Base-by-base conservation (phyloP, 2,888 invertebrate genomes). In the Iselma pallidipennis region DNA sequence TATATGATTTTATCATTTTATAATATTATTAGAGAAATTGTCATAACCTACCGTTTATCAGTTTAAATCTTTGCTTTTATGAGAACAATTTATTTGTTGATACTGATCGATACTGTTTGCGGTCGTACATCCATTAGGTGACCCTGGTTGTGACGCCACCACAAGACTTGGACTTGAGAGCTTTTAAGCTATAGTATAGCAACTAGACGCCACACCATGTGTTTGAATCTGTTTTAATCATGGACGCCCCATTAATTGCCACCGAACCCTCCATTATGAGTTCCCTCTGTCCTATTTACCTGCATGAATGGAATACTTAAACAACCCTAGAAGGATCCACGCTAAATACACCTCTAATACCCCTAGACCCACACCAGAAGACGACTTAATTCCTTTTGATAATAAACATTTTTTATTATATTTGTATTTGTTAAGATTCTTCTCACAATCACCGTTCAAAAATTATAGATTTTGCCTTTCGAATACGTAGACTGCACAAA, bases 51-150 rank as follows among this genome's bases (percentile, higher is more conserved):
- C 14, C 21, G 53, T 31, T 54, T 59, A 45, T 45, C 23, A 1
- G 31, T 16, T 55, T 55, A 50, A 55, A 55, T 59, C 55, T 23
- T 23, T 12, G 5, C 12, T 23, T 45, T 45, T 45, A 45, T 45
- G 5, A 23, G 3, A 21, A 45, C 45, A 45, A 5, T 45, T 45
- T 19, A 21, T 12, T 12, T 23, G 23, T n/a, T 23, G 23, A 45
- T 23, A 57, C 66, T 63, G 69, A 75, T 75, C 74, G 73, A 75
- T 74, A 67, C 62, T 57, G 66, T 68, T 63, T 74, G 75, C 72
- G 76, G 75, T 74, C 69, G 65, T 66, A 71, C 70, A 70, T 74
- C 74, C 74, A 75, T 76, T 75, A 76, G 72, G 59, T 72, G 74
- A 74, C 72, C 74, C 68, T 63, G 57, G 64, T 63, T 53, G 55